Base-by-base conservation (phyloP, 2,797 vertebrate species). In the Phalloptychus januarius region DNA sequence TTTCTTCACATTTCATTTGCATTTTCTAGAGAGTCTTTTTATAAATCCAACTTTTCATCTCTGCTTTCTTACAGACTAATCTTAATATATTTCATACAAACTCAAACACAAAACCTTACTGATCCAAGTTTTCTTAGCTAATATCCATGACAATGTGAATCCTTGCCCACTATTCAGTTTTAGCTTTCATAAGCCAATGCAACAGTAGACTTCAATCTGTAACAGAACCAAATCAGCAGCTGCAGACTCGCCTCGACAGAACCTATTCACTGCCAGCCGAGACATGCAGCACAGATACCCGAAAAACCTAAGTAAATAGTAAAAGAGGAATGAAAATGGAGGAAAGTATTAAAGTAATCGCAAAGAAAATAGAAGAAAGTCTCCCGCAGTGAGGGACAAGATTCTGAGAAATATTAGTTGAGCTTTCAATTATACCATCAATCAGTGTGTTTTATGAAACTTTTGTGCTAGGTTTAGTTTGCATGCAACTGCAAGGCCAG, bases 221-320 rank as follows among this genome's bases (percentile, higher is more conserved):
- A 86, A 89, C 87, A 78, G 83, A 83, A 80, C 85, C 88, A 80
- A 82, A 85, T 83, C 38, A 45, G n/a, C 81, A 36, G 79, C 78
- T 71, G 79, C 79, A 77, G 85, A 84, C 87, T 88, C 78, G 86
- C 80, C 82, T 90, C 85, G 48, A 93, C 89, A 88, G 25, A 90
- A 78, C n/a, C 44, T 58, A 38, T 77, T 78, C 76, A 76, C 70
- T 87, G 85, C 93, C 82, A 93, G 92, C 89, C 83, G 79, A 80
- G 91, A 94, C 93, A 91, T 86, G 93, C 85, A 89, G 82, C 74
- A 83, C 12, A 86, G 77, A 65, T 28, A 70, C 48, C 75, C 61
- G 1, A 40, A 83, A 77, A 89, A 76, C 69, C 69, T 31, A n/a
- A 72, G 20, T 33, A n/a, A 33, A 76, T 40, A 28, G 18, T 40